phyloP scores from a whole-genome alignment of 2,113 vertebrate species.

The Callopanchax toddi region DNA sequence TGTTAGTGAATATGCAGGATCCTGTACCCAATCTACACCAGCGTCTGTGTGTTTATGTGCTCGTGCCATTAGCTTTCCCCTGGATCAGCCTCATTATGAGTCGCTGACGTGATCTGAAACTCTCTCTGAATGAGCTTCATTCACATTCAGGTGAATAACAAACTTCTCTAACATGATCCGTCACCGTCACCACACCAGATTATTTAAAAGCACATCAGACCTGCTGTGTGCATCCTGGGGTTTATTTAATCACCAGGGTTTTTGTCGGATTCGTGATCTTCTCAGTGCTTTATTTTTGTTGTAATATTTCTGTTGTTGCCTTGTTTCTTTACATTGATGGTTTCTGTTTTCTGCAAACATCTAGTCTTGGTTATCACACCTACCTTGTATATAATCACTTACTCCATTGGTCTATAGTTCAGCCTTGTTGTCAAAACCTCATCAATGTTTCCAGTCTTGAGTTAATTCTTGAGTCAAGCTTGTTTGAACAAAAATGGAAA shows the following conservation, averaged over 20 bases:
- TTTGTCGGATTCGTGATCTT: background rate
- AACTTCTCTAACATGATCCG: constrained; percentile 20
- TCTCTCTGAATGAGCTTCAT: constrained; percentile 39
- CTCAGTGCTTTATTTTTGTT: background rate
- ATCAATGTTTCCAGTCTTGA: too few relatives aligned
- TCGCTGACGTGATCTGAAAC: constrained; percentile 44
- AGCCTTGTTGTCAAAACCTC: too few relatives aligned
- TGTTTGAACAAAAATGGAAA: too few relatives aligned
- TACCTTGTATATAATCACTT: too few relatives aligned
- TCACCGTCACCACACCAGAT: constrained; percentile 27
- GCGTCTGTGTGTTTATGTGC: constrained; percentile 1
- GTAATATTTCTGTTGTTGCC: background rate
- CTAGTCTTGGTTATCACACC: too few relatives aligned
- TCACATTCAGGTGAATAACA: constrained; percentile 49
- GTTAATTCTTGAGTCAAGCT: too few relatives aligned
- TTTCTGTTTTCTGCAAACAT: too few relatives aligned
- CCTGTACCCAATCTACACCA: constrained; percentile 1
- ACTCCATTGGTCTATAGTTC: too few relatives aligned
- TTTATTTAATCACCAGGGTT: background rate
- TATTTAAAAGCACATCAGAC: constrained; percentile 38
- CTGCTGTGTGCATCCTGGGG: constrained; percentile 14
- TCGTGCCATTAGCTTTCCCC: constrained; percentile 41
- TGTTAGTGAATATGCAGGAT: constrained; percentile 15
- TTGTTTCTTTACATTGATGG: too few relatives aligned
- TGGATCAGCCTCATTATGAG: constrained; percentile 60